phyloP scores from a whole-genome alignment of 2,888 invertebrate genomes.

The Nipponacmea schrenckii region DNA sequence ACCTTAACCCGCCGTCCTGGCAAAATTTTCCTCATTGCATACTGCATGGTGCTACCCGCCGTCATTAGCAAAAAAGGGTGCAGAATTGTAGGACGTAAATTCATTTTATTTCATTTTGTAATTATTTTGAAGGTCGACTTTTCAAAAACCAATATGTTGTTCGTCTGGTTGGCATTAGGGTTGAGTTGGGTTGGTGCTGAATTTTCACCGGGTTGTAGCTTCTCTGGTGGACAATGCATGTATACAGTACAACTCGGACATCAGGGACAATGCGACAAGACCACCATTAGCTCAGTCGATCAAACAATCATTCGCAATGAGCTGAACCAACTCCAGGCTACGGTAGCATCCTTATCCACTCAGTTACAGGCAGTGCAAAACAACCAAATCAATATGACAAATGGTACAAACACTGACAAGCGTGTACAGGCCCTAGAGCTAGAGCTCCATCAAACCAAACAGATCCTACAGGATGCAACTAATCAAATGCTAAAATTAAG shows the following conservation, averaged over 20 bases:
- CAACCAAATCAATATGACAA: conserved; percentile 16
- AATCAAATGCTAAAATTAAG: conserved; percentile 19
- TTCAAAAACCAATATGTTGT: too few relatives aligned
- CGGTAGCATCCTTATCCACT: conserved; percentile 30
- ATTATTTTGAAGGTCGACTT: too few relatives aligned
- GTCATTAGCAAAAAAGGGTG: too few relatives aligned
- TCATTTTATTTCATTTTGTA: too few relatives aligned
- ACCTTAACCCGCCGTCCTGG: too few relatives aligned
- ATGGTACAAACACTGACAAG: conserved; percentile 11
- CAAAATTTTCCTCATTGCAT: too few relatives aligned
- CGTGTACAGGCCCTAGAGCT: conserved; percentile 32
- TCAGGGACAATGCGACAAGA: conserved; percentile 39
- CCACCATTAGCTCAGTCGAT: too few relatives aligned
- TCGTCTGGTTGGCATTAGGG: too few relatives aligned
- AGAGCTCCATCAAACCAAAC: conserved; percentile 33
- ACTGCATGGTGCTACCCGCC: too few relatives aligned
- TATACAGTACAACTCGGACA: conserved; percentile 48
- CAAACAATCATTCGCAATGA: conserved; percentile 32
- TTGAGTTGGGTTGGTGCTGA: background rate
- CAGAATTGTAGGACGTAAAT: too few relatives aligned
- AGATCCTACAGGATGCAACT: conserved; percentile 11
- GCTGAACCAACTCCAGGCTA: conserved; percentile 39
- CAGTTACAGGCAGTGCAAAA: conserved; percentile 32
- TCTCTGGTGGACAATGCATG: conserved; percentile 44
- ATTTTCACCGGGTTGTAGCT: conserved; percentile 48